Evolutionary conservation across 2,797 vertebrate genomes (phyloP).

Genomic region (Salarias fasciatus): DNA sequence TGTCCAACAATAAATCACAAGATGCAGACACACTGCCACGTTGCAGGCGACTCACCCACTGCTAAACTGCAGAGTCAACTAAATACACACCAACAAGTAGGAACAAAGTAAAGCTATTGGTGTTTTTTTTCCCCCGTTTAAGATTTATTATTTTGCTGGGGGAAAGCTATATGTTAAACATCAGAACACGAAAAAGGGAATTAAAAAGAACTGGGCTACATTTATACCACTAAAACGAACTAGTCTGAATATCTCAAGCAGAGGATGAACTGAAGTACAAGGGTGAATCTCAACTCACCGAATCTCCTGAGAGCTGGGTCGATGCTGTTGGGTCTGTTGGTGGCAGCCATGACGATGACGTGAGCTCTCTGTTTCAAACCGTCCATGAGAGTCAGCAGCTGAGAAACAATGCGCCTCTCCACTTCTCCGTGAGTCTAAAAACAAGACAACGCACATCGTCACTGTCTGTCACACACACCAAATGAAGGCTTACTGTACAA

Average conservation of each 20-base stretch:
- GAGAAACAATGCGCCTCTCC: slow-evolving; percentile 95
- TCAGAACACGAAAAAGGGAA: no score
- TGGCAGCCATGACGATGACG: slow-evolving; percentile 97
- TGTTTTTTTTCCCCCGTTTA: no score
- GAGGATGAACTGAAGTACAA: no score
- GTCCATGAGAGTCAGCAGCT: slow-evolving; percentile 96
- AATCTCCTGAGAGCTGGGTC: slow-evolving; percentile 93
- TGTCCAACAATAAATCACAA: slow-evolving; percentile 6
- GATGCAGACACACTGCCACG: not conserved
- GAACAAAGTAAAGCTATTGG: no score
- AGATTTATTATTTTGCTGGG: no score
- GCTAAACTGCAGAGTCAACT: slow-evolving; percentile 20
- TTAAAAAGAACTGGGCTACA: no score
- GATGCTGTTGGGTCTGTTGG: slow-evolving; percentile 96
- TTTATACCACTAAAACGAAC: no score
- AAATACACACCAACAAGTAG: slow-evolving; percentile 10
- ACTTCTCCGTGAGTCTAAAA: slow-evolving; percentile 94
- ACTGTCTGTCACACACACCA: no score
- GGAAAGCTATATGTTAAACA: no score
- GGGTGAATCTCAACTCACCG: slow-evolving; percentile 69
- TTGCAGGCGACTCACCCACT: slow-evolving; percentile 6
- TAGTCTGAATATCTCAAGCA: no score
- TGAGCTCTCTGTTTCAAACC: slow-evolving; percentile 95
- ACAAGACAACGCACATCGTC: no score
- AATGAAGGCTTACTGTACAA: no score